Evolutionary conservation across 2,888 invertebrate genomes (phyloP).

Genomic region (Tanytarsus gracilentus): DNA sequence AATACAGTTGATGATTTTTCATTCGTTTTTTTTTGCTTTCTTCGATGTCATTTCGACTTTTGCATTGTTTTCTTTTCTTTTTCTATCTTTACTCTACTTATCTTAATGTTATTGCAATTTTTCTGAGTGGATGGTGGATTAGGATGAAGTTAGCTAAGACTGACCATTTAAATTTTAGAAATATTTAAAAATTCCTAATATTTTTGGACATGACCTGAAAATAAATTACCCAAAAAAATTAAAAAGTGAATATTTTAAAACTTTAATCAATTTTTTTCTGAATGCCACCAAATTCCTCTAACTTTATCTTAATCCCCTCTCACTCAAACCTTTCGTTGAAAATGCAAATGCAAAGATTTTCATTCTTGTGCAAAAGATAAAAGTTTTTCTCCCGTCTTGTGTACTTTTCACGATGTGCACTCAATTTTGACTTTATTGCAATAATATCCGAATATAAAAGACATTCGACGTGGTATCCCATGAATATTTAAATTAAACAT

Average conservation of each 20-base stretch:
- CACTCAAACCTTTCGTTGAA: not conserved
- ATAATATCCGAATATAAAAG: not conserved
- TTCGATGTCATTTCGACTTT: not conserved
- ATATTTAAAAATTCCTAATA: no score
- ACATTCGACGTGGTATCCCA: no score
- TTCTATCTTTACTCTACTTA: not conserved
- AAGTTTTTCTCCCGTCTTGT: no score
- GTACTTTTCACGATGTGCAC: no score
- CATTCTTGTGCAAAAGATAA: no score
- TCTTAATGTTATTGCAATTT: constrained; percentile 3
- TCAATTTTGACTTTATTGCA: no score
- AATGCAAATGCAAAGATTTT: no score
- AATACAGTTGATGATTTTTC: no score
- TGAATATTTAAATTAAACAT: constrained; percentile 28
- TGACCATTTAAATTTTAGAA: not conserved
- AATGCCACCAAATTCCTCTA: not conserved
- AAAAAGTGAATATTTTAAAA: not conserved
- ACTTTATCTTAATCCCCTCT: not conserved
- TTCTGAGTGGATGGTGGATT: not conserved
- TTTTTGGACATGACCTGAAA: no score
- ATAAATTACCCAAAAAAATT: not conserved
- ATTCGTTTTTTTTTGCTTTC: no score
- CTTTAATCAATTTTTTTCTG: not conserved
- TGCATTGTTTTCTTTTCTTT: not conserved
- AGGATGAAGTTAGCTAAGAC: not conserved